phyloP scores from a whole-genome alignment of 2,797 vertebrate genomes.

The Pyrocephalus nanus region DNA sequence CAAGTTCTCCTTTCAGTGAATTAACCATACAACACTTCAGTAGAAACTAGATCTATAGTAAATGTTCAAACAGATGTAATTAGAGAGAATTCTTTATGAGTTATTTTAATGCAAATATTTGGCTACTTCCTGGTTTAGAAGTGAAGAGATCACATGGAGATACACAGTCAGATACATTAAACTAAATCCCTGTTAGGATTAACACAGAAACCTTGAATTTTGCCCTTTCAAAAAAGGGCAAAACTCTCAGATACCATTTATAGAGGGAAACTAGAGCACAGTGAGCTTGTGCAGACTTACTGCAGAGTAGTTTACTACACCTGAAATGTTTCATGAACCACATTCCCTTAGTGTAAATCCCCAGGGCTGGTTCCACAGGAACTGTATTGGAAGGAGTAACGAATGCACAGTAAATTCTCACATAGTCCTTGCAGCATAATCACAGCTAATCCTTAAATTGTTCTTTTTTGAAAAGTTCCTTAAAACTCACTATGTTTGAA shows the following conservation, averaged over 20 bases:
- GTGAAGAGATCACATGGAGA: background rate
- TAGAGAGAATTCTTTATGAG: background rate
- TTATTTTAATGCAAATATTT: background rate
- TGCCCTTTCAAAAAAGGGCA: background rate
- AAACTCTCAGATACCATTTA: background rate
- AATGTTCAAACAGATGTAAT: background rate
- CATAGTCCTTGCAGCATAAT: background rate
- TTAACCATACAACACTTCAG: background rate
- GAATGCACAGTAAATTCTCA: background rate
- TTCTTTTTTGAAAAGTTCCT: background rate
- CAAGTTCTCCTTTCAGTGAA: background rate
- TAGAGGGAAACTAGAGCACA: background rate
- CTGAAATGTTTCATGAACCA: background rate
- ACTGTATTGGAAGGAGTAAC: background rate
- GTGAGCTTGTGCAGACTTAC: background rate
- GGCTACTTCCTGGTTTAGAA: background rate
- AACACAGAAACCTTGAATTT: background rate
- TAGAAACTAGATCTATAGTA: background rate
- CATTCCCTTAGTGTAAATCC: background rate
- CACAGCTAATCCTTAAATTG: background rate
- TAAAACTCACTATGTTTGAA: background rate
- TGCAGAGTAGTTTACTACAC: background rate
- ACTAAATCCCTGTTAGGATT: background rate
- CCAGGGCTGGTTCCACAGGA: rapidly evolving
- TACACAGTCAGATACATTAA: background rate